Percentiles rank a stretch among this genome's conserved stretches.
Evolutionary conservation across 35 echinoderm and acorn worm genomes (phyloP).

Genomic region (Apostichopus californicus): DNA sequence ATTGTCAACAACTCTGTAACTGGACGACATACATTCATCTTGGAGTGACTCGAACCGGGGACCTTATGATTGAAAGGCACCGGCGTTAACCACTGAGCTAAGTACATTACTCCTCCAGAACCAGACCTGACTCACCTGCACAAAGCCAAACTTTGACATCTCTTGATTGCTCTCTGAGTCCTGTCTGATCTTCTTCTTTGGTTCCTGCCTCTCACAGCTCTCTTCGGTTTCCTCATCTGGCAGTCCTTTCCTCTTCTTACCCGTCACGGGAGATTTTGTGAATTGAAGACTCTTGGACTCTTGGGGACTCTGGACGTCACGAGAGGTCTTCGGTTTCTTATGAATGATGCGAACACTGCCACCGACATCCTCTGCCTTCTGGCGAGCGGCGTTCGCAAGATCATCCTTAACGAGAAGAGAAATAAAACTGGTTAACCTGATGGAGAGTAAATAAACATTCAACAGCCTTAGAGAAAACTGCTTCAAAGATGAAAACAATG

Average conservation of each 20-base stretch:
- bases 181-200: conserved; percentile 20
- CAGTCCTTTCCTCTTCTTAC: conserved; percentile 20
- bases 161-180: background rate
- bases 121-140: background rate
- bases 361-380: conserved; percentile 65
- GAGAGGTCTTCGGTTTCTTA: conserved; percentile 2
- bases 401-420: conserved; percentile 45
- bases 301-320: background rate
- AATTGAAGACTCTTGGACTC: background rate
- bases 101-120: too few species aligned
- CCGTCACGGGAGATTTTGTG: background rate
- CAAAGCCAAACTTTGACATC: conserved; percentile 14
- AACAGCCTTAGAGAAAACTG: background rate
- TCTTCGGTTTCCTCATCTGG: background rate
- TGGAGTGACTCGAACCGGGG: too few species aligned
- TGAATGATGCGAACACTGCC: conserved; percentile 66
- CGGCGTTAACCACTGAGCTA: too few species aligned
- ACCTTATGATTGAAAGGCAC: too few species aligned
- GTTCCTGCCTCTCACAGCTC: conserved; percentile 5
- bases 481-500: background rate
- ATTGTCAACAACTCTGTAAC: too few species aligned
- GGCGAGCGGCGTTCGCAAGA: conserved; percentile 59
- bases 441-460: background rate
- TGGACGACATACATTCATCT: too few species aligned
- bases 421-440: background rate